Percentiles rank a stretch among this genome's conserved stretches.
These are phyloP conservation scores for Typhlomys cinereus DNA, from an alignment of 2,113 vertebrate genomes.

Conservation along the genomic window DNA sequence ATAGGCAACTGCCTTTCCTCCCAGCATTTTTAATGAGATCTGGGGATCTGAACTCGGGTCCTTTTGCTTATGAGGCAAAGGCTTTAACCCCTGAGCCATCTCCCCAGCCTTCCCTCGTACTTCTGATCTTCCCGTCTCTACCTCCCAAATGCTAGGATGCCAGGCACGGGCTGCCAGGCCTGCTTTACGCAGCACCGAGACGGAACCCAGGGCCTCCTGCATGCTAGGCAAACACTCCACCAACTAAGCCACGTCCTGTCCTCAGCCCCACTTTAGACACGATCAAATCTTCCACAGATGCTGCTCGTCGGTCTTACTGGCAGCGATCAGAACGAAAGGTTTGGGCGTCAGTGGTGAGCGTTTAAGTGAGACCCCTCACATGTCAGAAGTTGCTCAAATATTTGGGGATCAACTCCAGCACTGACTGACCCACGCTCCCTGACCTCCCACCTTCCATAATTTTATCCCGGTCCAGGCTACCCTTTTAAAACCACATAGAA, in stretches of 20 bases:
- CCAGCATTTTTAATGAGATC: background rate
- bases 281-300: too few species aligned
- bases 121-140: background rate
- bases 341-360: background rate
- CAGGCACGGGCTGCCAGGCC: background rate
- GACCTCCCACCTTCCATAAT: constrained; percentile 32
- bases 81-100: too few species aligned
- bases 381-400: background rate
- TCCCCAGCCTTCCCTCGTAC: too few species aligned
- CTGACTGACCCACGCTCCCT: background rate
- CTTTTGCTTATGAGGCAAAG: too few species aligned
- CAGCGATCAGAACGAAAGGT: background rate
- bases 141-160: background rate
- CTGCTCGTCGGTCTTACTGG: background rate
- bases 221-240: background rate
- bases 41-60: background rate
- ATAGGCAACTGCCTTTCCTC: too few species aligned
- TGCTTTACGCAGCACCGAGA: background rate
- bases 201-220: background rate
- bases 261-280: too few species aligned
- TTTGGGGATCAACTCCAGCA: background rate
- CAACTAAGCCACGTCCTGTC: too few species aligned
- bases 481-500: constrained; percentile 61
- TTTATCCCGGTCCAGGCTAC: constrained; percentile 64
- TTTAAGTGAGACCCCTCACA: background rate